phyloP scores from a whole-genome alignment of 2,797 vertebrate species.

The Chelon auratus region DNA sequence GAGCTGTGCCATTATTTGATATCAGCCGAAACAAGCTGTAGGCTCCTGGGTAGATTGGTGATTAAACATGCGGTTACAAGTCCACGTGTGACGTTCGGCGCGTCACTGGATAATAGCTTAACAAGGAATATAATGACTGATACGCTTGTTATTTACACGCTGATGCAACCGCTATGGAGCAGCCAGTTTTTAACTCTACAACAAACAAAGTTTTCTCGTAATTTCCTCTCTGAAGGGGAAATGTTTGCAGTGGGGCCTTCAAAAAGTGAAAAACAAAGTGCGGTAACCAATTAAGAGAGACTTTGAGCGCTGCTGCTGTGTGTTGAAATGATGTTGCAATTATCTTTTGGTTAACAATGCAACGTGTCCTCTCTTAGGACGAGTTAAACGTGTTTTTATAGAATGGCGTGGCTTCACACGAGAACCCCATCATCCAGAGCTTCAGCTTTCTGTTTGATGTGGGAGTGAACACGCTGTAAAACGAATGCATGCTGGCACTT shows the following conservation, averaged over 20 bases:
- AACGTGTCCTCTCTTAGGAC: neutral
- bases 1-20: constrained; percentile 79
- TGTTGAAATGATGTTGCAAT: neutral
- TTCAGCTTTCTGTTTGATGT: constrained; percentile 34
- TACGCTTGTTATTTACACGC: constrained; percentile 52
- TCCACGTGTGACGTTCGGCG: constrained; percentile 37
- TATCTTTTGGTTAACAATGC: neutral
- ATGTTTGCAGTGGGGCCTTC: neutral
- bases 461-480: constrained; percentile 20
- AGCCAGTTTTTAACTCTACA: constrained; percentile 6
- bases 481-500: constrained; percentile 52
- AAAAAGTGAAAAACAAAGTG: neutral
- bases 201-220: constrained; percentile 29
- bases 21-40: constrained; percentile 70
- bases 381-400: constrained; percentile 5
- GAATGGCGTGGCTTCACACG: constrained; percentile 23
- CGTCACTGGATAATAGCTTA: constrained; percentile 66
- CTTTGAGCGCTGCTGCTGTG: neutral
- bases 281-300: neutral
- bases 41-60: constrained; percentile 72
- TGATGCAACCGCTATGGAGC: constrained; percentile 21
- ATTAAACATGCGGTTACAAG: constrained; percentile 74
- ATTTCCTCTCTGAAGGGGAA: constrained; percentile 11
- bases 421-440: constrained; percentile 32
- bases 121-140: constrained; percentile 63